These are phyloP conservation scores for Dicaeum eximium DNA, from an alignment of 2,113 vertebrate genomes.

Conservation along the genomic window DNA sequence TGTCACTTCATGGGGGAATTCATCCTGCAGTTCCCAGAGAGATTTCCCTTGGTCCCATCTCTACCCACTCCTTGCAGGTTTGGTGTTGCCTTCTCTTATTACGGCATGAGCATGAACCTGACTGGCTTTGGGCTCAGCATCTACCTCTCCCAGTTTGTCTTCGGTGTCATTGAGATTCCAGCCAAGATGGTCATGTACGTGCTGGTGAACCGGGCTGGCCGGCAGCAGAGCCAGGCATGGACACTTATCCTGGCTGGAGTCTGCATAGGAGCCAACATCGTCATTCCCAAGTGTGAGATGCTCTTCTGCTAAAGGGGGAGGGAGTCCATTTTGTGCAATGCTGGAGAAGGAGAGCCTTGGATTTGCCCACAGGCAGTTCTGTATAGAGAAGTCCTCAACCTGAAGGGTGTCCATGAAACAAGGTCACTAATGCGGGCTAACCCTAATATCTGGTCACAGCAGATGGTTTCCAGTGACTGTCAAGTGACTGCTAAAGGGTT, in stretches of 20 bases:
- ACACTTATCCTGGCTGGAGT: conserved; percentile 71
- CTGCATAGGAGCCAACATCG: conserved; percentile 68
- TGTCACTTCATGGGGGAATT: neutral
- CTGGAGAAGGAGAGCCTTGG: neutral
- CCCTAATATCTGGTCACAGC: neutral
- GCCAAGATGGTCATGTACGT: conserved; percentile 78
- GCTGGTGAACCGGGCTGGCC: conserved; percentile 70
- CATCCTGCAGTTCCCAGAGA: neutral
- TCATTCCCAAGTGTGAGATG: conserved; percentile 69
- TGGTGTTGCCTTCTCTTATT: conserved; percentile 84
- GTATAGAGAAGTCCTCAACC: neutral
- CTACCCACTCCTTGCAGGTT: conserved; percentile 70
- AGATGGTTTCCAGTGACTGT: neutral
- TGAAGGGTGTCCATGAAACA: neutral
- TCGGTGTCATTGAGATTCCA: conserved; percentile 76
- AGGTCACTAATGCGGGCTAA: neutral
- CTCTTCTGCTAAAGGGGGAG: neutral
- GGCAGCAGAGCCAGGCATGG: conserved; percentile 73
- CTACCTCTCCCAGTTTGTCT: conserved; percentile 84
- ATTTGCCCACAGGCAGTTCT: neutral
- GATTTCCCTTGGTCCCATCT: neutral
- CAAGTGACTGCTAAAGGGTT: neutral
- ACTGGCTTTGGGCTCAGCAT: conserved; percentile 78
- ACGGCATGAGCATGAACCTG: conserved; percentile 81
- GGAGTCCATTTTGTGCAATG: neutral